phyloP scores from a whole-genome alignment of 1,140 invertebrate genomes.

The Aphaenogaster ashmeadi region DNA sequence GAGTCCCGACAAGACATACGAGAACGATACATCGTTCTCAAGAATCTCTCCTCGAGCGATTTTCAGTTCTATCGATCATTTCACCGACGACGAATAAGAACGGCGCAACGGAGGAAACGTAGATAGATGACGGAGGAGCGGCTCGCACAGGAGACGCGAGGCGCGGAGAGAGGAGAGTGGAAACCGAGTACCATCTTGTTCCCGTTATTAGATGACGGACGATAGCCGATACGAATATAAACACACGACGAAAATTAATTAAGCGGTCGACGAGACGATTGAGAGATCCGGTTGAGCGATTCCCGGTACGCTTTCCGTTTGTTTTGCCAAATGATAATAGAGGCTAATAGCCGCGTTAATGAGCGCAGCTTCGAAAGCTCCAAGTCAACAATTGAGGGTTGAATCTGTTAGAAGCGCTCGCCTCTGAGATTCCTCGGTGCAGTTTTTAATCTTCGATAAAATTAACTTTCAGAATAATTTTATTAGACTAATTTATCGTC shows the following conservation, averaged over 20 bases:
- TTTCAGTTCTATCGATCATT: slow-evolving; percentile 67
- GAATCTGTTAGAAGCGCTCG: background rate
- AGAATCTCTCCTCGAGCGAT: slow-evolving; percentile 65
- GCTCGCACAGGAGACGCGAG: background rate
- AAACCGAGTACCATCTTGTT: slow-evolving; percentile 30
- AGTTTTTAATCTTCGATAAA: background rate
- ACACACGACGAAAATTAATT: slow-evolving; percentile 40
- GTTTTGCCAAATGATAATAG: slow-evolving; percentile 44
- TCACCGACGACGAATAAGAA: slow-evolving; percentile 58
- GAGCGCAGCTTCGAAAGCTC: background rate
- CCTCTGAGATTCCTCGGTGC: background rate
- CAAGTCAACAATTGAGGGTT: background rate
- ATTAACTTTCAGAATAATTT: background rate
- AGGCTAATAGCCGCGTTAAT: background rate
- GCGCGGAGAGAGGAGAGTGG: background rate
- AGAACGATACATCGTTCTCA: slow-evolving; percentile 63
- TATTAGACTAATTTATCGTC: background rate
- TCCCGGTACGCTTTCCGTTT: background rate
- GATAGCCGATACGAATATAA: slow-evolving; percentile 45
- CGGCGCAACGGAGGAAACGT: slow-evolving; percentile 39
- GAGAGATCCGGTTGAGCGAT: background rate
- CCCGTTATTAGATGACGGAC: slow-evolving; percentile 61
- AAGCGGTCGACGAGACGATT: background rate
- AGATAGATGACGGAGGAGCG: slow-evolving; percentile 50
- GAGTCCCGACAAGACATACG: slow-evolving; percentile 56